Conservation (phyloP, 2,888 invertebrate genomes). For the Standfussiana lucernea region DNA sequence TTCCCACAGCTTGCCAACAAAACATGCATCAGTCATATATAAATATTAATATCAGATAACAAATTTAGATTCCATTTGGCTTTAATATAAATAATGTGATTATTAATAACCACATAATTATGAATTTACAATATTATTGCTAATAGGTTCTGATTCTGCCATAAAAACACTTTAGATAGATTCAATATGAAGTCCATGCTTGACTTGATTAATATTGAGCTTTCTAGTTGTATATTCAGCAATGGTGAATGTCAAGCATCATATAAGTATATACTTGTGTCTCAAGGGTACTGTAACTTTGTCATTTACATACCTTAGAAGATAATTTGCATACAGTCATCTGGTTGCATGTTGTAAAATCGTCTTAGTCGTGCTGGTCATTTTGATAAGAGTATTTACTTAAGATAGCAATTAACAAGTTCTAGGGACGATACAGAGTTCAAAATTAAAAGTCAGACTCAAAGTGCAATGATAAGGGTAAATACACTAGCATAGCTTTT, state of each 20-base stretch:
- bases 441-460: background rate
- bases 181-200: background rate
- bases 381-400: constrained; percentile 24
- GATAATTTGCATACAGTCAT: constrained; percentile 18
- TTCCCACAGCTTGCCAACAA: background rate
- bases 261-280: background rate
- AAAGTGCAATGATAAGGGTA: background rate
- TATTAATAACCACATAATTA: constrained; percentile 1
- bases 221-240: background rate
- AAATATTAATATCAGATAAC: background rate
- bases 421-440: background rate
- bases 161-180: background rate
- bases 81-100: background rate
- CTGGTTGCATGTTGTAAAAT: constrained; percentile 8
- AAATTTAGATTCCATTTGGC: constrained; percentile 1
- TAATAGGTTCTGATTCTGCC: background rate
- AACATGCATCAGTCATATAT: background rate
- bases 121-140: background rate
- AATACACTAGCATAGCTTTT: background rate
- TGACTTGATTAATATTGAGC: too few species aligned
- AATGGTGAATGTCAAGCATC: background rate
- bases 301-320: constrained; percentile 1
- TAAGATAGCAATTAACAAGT: constrained; percentile 4
- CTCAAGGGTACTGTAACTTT: background rate
- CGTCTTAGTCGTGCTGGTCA: constrained; percentile 3